These are phyloP conservation scores for Formica aserva DNA, from an alignment of 2,888 invertebrate genomes.

Conservation along the genomic window DNA sequence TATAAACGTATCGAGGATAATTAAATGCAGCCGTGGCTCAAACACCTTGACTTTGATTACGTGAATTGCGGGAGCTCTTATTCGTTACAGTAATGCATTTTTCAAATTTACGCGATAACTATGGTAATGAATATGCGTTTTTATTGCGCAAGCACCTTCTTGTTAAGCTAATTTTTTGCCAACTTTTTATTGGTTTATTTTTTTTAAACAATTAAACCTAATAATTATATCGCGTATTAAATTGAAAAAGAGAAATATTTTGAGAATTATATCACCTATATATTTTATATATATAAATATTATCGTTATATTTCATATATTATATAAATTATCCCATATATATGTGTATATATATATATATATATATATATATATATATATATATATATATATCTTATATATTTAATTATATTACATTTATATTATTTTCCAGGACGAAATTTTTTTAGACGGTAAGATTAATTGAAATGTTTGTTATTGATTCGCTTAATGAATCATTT, in stretches of 20 bases:
- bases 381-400: background rate
- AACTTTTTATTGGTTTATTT: background rate
- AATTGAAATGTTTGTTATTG: background rate
- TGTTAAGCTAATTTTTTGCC: background rate
- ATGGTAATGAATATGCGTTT: background rate
- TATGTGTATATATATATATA: no score
- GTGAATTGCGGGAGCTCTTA: background rate
- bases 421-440: background rate
- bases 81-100: background rate
- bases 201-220: background rate
- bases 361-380: background rate
- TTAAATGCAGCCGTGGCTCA: slow-evolving; percentile 27
- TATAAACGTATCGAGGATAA: slow-evolving; percentile 15
- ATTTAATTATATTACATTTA: background rate
- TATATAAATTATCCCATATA: no score
- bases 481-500: background rate
- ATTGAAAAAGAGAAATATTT: background rate
- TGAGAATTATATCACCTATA: background rate
- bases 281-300: background rate
- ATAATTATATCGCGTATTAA: background rate
- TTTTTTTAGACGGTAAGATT: background rate
- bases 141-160: background rate
- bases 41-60: slow-evolving; percentile 33
- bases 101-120: background rate
- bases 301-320: background rate